Evolutionary conservation across 2,888 invertebrate genomes (phyloP).

Genomic region (Morinoia aosen): DNA sequence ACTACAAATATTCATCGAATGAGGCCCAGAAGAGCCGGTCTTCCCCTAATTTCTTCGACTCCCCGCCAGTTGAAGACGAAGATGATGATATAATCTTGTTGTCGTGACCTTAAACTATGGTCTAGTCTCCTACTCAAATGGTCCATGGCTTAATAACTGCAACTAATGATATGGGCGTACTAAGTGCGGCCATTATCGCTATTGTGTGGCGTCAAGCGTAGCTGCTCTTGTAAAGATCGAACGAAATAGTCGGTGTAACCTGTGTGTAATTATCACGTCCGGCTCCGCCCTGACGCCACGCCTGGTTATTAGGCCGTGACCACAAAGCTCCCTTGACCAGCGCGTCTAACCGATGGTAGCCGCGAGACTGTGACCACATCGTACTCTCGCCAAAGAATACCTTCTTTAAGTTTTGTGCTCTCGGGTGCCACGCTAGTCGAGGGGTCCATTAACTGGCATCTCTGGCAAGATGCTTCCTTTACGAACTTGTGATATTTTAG

Average conservation of each 20-base stretch:
- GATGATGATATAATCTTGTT: constrained; percentile 41
- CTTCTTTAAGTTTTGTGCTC: background rate
- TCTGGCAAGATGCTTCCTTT: background rate
- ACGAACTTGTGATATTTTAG: constrained; percentile 13
- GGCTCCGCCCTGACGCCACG: background rate
- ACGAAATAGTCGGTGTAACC: background rate
- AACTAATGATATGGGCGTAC: background rate
- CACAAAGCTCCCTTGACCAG: background rate
- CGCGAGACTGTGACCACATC: background rate
- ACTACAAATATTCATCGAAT: background rate
- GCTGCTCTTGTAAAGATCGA: background rate
- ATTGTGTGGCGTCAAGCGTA: background rate
- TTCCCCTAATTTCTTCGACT: constrained; percentile 25
- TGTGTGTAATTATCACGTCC: background rate
- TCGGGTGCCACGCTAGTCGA: background rate
- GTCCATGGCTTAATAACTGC: background rate
- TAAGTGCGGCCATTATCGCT: background rate
- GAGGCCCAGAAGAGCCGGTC: background rate
- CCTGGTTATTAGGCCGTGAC: background rate
- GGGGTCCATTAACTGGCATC: background rate
- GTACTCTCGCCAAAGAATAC: background rate
- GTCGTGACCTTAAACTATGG: background rate
- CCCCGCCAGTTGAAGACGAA: background rate
- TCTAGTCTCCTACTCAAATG: constrained; percentile 14
- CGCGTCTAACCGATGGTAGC: background rate